phyloP scores from a whole-genome alignment of 2,888 invertebrate species.

The Pilophorus perplexus region DNA sequence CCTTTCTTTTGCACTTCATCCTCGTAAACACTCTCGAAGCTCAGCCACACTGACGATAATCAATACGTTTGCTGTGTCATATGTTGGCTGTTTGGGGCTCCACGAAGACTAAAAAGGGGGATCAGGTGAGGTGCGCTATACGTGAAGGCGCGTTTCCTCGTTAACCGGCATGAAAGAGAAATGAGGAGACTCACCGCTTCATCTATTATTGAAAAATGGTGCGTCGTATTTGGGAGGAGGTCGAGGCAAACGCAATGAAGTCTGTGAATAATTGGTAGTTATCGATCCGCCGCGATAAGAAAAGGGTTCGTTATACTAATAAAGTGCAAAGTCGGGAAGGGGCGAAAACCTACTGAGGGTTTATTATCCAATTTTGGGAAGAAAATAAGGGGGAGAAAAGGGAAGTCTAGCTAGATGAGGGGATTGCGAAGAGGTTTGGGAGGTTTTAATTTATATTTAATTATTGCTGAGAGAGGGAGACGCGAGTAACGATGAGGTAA shows the following conservation, averaged over 20 bases:
- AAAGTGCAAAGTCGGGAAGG: slow-evolving; percentile 41
- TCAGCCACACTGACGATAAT: no score
- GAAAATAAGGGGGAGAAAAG: not conserved
- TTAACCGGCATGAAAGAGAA: no score
- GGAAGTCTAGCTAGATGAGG: not conserved
- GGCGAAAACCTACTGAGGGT: slow-evolving; percentile 41
- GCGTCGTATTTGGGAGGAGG: not conserved
- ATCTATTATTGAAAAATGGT: no score
- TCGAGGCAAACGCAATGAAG: not conserved
- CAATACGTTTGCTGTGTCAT: no score
- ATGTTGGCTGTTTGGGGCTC: no score
- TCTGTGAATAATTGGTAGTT: slow-evolving; percentile 33
- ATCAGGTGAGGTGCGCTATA: no score
- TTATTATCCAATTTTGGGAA: slow-evolving; percentile 45
- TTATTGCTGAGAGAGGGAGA: slow-evolving; percentile 30
- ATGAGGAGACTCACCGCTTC: no score
- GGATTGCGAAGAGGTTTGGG: not conserved
- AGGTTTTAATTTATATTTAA: slow-evolving; percentile 40
- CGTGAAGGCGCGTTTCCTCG: no score
- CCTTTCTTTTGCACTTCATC: no score
- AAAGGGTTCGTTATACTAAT: slow-evolving; percentile 42
- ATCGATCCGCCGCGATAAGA: slow-evolving; percentile 34
- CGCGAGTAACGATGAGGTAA: no score
- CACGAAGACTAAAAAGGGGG: no score
- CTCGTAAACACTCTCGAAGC: no score